Conservation (phyloP, 2,113 vertebrate genomes). For the Typhlomys cinereus region DNA sequence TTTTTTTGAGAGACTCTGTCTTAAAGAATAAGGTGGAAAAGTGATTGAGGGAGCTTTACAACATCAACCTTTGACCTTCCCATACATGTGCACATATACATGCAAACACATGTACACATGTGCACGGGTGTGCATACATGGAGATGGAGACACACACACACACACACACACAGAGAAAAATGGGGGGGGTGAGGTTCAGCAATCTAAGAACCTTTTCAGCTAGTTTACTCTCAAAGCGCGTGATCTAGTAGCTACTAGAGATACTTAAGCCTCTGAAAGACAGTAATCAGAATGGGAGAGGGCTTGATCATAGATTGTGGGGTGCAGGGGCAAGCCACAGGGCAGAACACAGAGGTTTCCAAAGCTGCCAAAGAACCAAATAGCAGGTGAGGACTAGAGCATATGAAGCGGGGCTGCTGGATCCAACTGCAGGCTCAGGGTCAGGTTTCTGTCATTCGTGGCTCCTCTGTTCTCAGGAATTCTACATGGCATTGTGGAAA, state of each 20-base stretch:
- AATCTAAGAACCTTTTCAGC: slow-evolving; percentile 24
- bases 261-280: not conserved
- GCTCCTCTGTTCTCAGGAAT: not conserved
- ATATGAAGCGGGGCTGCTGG: not conserved
- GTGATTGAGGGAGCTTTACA: no score
- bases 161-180: no score
- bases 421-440: not conserved
- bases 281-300: not conserved
- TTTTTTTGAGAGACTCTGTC: no score
- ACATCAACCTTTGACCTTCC: no score
- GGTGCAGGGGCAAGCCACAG: not conserved
- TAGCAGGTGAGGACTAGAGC: not conserved
- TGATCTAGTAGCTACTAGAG: not conserved
- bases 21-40: no score
- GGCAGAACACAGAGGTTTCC: not conserved
- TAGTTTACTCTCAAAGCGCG: not conserved
- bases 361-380: no score
- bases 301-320: not conserved
- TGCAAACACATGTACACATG: no score
- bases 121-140: no score
- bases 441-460: not conserved
- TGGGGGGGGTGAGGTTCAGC: not conserved
- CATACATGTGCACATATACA: no score
- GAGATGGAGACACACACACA: no score
- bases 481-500: not conserved